A percentile compares a stretch with the other conserved stretches of the same genome.
These are phyloP conservation scores for Hippocampus comes DNA, from an alignment of 2,113 vertebrate species.

Conservation along the genomic window DNA sequence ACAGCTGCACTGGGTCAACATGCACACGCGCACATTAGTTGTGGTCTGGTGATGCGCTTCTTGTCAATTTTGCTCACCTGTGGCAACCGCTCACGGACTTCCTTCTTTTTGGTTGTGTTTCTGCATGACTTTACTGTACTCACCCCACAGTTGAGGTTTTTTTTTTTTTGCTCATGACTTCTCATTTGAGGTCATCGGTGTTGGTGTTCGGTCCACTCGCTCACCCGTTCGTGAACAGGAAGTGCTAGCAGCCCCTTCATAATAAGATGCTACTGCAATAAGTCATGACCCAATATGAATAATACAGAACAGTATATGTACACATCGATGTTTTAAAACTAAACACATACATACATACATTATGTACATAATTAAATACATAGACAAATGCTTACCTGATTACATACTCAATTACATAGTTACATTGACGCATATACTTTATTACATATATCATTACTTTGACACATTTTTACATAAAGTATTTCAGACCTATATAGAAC, in stretches of 20 bases:
- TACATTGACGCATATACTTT: too few species aligned
- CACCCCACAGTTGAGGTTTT: background rate
- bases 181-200: background rate
- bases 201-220: background rate
- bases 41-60: background rate
- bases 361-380: background rate
- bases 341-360: too few species aligned
- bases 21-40: constrained; percentile 18
- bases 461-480: too few species aligned
- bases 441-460: too few species aligned
- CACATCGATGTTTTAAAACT: too few species aligned
- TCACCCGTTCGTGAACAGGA: background rate
- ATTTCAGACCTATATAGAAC: too few species aligned
- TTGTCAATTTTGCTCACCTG: constrained; percentile 1
- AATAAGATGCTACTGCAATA: background rate
- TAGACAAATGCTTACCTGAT: background rate
- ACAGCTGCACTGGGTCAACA: constrained; percentile 64
- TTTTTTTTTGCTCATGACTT: background rate
- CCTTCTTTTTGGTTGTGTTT: background rate
- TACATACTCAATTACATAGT: background rate
- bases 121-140: background rate
- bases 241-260: background rate
- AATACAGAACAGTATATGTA: background rate
- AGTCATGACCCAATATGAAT: background rate
- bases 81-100: background rate